A percentile compares a stretch with the other conserved stretches of the same genome.
Evolutionary conservation across 2,888 invertebrate species (phyloP).

Genomic region (Teinopalpus imperialis): DNA sequence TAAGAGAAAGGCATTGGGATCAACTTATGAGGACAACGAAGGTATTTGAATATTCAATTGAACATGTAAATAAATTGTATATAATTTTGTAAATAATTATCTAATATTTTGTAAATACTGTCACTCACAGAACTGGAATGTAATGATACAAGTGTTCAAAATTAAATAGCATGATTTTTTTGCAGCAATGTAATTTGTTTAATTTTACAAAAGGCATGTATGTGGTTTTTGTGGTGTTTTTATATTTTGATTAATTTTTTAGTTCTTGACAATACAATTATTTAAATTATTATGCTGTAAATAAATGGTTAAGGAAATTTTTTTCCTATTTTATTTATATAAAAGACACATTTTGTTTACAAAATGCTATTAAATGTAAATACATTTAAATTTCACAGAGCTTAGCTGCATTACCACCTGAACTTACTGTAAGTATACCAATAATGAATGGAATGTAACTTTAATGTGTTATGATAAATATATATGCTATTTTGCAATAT

Average conservation of each 20-base stretch:
- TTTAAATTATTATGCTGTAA: conserved; percentile 37
- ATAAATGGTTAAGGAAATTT: too few species aligned
- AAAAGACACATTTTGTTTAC: too few species aligned
- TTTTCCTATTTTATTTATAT: too few species aligned
- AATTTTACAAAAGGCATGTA: conserved; percentile 2
- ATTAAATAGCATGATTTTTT: conserved; percentile 26
- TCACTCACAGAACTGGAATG: too few species aligned
- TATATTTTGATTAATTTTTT: conserved; percentile 16
- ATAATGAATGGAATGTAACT: conserved; percentile 14
- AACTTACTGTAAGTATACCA: conserved; percentile 88
- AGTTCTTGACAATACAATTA: too few species aligned
- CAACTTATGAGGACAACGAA: conserved; percentile 98
- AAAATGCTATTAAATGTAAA: too few species aligned
- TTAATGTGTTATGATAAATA: conserved; percentile 6
- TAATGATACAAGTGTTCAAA: too few species aligned
- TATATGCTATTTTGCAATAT: conserved; percentile 4
- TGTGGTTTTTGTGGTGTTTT: conserved; percentile 25
- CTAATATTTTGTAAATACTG: conserved; percentile 33
- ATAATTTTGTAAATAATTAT: conserved; percentile 37
- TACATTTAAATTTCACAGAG: conserved; percentile 86
- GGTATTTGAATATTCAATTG: conserved; percentile 70
- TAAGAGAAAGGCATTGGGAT: conserved; percentile 97
- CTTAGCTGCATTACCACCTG: conserved; percentile 90
- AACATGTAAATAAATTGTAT: conserved; percentile 33
- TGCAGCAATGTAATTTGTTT: conserved; percentile 21